Evolutionary conservation across 2,797 vertebrate genomes (phyloP), one percentile per base, ranked within the genome.

Genomic region (Sebastes melanostomus): DNA sequence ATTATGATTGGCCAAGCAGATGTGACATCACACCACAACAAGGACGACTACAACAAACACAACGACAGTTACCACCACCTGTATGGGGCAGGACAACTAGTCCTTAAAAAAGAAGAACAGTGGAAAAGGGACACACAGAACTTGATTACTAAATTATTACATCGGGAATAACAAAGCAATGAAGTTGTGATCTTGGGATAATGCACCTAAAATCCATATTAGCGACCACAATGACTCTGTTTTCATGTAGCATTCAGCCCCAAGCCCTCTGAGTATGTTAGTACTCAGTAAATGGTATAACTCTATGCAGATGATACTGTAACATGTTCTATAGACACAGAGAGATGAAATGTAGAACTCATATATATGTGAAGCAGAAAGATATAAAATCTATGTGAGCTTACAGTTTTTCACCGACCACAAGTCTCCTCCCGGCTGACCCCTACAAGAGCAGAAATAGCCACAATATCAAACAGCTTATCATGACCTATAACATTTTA

Each of bases 321-420:
- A 6, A 3, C 5, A 8, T 70, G 32, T 2, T 16, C 65, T 6
- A n/a, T 11, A 72, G 50, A 20, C 8, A 0, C 18, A 36, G 13
- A 20, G 5, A 0, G 22, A 65, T 6, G 25, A n/a, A 59, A 55
- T 14, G 6, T 2, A 7, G 12, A 7, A 25, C 52, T 27, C 2
- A 3, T 38, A 11, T 38, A 30, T 11, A 11, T 5, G 11, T 27
- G 34, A 72, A n/a, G 20, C 55, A 20, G 6, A 77, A 30, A 55
- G 3, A 80, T 32, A 70, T 22, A 0, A 63, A 66, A 55, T 36
- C 4, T 0, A 1, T 4, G 3, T 12, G 25, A 24, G 30, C 92
- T 91, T 68, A 93, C 92, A 90, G 75, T 91, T 89, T 52, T 91
- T 94, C 46, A 89, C 10, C 0, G 58, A 68, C 91, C 91, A 89